Evolutionary conservation across 2,888 invertebrate species (phyloP).

Genomic region (Eulithis testata): DNA sequence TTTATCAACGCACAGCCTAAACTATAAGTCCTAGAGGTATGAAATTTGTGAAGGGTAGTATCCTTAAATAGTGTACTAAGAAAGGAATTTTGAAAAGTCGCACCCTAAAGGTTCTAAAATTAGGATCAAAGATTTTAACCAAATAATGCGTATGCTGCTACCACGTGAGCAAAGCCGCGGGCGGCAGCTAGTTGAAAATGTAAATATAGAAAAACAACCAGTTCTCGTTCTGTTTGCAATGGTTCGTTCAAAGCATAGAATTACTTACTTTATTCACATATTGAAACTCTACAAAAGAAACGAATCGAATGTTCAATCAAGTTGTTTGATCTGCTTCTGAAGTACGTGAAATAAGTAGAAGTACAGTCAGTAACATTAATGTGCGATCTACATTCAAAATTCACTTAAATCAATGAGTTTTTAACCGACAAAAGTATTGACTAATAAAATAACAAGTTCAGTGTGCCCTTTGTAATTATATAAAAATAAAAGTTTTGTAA

Average conservation of each 20-base stretch:
- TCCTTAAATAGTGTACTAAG: too few relatives aligned
- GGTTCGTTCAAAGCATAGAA: neutral
- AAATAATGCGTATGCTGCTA: too few relatives aligned
- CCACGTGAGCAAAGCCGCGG: too few relatives aligned
- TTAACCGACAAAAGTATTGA: neutral
- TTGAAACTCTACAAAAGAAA: constrained; percentile 11
- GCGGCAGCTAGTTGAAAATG: too few relatives aligned
- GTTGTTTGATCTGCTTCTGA: constrained; percentile 17
- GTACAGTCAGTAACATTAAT: neutral
- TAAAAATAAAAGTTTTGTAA: neutral
- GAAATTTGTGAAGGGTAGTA: too few relatives aligned
- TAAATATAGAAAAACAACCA: too few relatives aligned
- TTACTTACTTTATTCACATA: constrained; percentile 2
- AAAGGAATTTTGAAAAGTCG: too few relatives aligned
- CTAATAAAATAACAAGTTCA: neutral
- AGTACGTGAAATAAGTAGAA: constrained; percentile 1
- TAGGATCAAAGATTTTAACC: too few relatives aligned
- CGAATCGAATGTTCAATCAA: constrained; percentile 21
- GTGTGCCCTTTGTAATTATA: neutral
- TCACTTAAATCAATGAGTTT: neutral
- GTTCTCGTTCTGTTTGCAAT: neutral
- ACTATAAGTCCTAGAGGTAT: too few relatives aligned
- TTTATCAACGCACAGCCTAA: too few relatives aligned
- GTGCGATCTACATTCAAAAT: neutral
- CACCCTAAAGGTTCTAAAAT: too few relatives aligned